Percentiles rank a stretch among this genome's conserved stretches.
phyloP scores from a whole-genome alignment of 2,113 vertebrate species.

The Colistium nudipinnis region DNA sequence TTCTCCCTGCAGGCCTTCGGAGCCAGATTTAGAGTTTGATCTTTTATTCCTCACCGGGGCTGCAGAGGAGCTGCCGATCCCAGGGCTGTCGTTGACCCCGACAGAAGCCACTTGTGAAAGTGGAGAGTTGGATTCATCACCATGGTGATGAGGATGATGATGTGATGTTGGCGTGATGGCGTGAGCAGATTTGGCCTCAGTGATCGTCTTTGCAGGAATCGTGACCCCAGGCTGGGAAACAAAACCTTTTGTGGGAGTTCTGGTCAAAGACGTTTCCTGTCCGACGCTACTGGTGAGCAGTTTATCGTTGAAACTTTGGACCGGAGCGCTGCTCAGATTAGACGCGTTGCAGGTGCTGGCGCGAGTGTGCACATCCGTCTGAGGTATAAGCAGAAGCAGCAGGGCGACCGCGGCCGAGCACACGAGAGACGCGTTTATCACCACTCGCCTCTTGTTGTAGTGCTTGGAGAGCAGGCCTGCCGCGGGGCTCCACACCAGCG shows the following conservation, averaged over 20 bases:
- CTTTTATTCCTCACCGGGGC: slow-evolving; percentile 34
- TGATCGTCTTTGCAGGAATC: not conserved
- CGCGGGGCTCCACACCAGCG: slow-evolving; percentile 81
- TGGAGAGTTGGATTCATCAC: not conserved
- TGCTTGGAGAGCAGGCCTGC: slow-evolving; percentile 79
- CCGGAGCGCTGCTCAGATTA: not conserved
- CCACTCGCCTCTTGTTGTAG: slow-evolving; percentile 78
- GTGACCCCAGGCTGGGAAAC: not conserved
- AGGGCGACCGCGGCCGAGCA: slow-evolving; percentile 78
- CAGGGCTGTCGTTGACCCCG: no score
- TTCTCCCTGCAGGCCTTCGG: not conserved
- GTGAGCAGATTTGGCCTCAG: not conserved
- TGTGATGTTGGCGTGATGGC: not conserved
- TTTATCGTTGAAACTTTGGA: not conserved
- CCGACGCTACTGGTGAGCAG: not conserved
- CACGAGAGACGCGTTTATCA: slow-evolving; percentile 78
- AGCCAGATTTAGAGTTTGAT: not conserved
- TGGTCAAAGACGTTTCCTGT: not conserved
- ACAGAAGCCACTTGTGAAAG: not conserved
- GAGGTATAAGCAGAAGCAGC: slow-evolving; percentile 81
- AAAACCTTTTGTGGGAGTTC: not conserved
- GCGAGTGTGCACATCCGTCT: not conserved
- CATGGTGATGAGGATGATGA: not conserved
- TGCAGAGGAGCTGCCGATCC: not conserved
- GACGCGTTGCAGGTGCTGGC: slow-evolving; percentile 71